Evolutionary conservation across 2,888 invertebrate species (phyloP).

Genomic region (Diadromus collaris): DNA sequence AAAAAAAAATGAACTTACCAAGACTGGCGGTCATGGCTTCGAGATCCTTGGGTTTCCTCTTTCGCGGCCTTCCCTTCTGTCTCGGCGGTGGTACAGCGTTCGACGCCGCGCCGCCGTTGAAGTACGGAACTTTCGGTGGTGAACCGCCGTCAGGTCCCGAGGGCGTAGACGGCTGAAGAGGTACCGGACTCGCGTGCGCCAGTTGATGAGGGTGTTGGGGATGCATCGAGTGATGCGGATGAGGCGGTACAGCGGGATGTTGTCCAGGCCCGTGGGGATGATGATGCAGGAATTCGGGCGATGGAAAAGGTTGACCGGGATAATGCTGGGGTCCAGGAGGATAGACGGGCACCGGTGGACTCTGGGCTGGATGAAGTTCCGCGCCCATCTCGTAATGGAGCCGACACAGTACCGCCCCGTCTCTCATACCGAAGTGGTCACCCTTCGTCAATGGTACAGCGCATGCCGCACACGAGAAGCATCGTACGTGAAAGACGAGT

Average conservation of each 20-base stretch:
- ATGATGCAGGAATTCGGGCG: slow-evolving; percentile 80
- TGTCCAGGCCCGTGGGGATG: slow-evolving; percentile 79
- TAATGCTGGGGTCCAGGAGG: slow-evolving; percentile 78
- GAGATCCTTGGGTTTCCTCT: slow-evolving; percentile 95
- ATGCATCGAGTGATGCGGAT: slow-evolving; percentile 74
- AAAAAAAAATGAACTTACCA: slow-evolving; percentile 83
- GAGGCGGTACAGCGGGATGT: slow-evolving; percentile 72
- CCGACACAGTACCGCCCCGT: slow-evolving; percentile 94
- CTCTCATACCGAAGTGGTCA: slow-evolving; percentile 96
- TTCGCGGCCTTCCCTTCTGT: slow-evolving; percentile 96
- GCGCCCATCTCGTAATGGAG: slow-evolving; percentile 84
- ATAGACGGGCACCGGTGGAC: slow-evolving; percentile 78
- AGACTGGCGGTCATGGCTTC: slow-evolving; percentile 93
- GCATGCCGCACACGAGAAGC: slow-evolving; percentile 96
- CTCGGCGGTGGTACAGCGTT: slow-evolving; percentile 84
- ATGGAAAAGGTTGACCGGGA: slow-evolving; percentile 83
- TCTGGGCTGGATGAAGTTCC: slow-evolving; percentile 77
- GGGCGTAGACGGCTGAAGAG: slow-evolving; percentile 82
- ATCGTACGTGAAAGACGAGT: slow-evolving; percentile 96
- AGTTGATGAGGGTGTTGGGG: slow-evolving; percentile 81
- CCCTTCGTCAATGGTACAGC: slow-evolving; percentile 94
- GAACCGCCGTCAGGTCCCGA: slow-evolving; percentile 80
- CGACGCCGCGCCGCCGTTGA: slow-evolving; percentile 83
- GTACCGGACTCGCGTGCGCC: slow-evolving; percentile 79
- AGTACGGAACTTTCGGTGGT: slow-evolving; percentile 81